Evolutionary conservation across 2,113 vertebrate genomes (phyloP).

Genomic region (Marcusenius ussheri): DNA sequence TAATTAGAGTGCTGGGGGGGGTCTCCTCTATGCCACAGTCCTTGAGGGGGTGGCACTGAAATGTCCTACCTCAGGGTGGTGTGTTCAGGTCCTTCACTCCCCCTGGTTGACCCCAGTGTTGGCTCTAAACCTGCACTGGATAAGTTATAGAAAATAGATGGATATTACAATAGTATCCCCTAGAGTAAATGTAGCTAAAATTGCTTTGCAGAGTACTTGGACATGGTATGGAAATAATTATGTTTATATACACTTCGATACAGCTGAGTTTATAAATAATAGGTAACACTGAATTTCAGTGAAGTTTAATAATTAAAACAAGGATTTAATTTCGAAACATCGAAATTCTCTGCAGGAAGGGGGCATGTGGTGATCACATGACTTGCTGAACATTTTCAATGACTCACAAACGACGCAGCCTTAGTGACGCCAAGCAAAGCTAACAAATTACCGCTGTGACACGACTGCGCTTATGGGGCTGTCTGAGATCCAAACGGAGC

Average conservation of each 20-base stretch:
- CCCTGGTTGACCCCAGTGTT: background rate
- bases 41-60: background rate
- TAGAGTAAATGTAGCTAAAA: background rate
- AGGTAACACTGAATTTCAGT: background rate
- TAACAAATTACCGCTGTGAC: background rate
- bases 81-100: background rate
- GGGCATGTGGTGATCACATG: background rate
- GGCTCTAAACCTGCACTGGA: background rate
- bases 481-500: background rate
- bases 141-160: background rate
- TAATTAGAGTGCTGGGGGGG: background rate
- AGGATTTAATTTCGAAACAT: background rate
- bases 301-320: background rate
- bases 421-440: background rate
- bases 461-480: background rate
- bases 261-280: background rate
- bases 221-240: background rate
- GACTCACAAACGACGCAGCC: background rate
- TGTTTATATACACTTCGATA: background rate
- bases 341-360: background rate
- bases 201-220: background rate
- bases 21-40: background rate
- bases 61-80: background rate
- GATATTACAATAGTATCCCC: background rate
- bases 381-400: background rate